phyloP scores from a whole-genome alignment of 2,888 invertebrate genomes.

The Lacanobia wlatinum region DNA sequence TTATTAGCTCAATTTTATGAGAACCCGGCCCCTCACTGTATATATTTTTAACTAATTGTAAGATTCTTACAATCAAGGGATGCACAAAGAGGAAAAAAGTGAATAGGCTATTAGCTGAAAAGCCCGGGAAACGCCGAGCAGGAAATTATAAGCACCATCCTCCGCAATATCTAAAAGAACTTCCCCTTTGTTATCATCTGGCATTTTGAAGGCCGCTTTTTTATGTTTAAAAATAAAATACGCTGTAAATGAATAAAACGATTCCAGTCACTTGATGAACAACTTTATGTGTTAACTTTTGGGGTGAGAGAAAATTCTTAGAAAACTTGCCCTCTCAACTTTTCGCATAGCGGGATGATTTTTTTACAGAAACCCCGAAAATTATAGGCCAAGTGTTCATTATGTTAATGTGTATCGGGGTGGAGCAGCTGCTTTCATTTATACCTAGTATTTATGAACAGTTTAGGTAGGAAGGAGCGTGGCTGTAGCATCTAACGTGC shows the following conservation, averaged over 20 bases:
- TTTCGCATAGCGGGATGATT: slow-evolving; percentile 58
- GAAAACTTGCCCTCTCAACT: slow-evolving; percentile 49
- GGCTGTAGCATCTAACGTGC: slow-evolving; percentile 4
- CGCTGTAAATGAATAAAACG: slow-evolving; percentile 61
- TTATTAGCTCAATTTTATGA: slow-evolving; percentile 41
- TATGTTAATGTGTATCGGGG: slow-evolving; percentile 62
- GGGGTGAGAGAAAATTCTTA: slow-evolving; percentile 41
- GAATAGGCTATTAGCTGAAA: slow-evolving; percentile 45
- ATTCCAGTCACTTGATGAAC: slow-evolving; percentile 58
- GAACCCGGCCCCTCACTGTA: slow-evolving; percentile 15
- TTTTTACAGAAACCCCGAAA: slow-evolving; percentile 55
- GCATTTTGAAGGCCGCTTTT: slow-evolving; percentile 36
- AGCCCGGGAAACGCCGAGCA: slow-evolving; percentile 29
- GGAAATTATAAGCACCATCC: slow-evolving; percentile 61
- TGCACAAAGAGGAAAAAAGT: slow-evolving; percentile 30
- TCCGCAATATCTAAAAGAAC: slow-evolving; percentile 50
- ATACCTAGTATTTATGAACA: slow-evolving; percentile 38
- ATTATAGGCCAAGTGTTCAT: slow-evolving; percentile 63
- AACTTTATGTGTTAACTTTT: slow-evolving; percentile 65
- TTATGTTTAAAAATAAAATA: slow-evolving; percentile 44
- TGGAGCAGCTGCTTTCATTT: slow-evolving; percentile 61
- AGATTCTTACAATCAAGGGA: slow-evolving; percentile 47
- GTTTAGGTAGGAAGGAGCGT: slow-evolving; percentile 9
- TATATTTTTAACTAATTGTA: slow-evolving; percentile 49
- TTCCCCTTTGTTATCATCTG: slow-evolving; percentile 54